A percentile compares a stretch with the other conserved stretches of the same genome.
phyloP scores from a whole-genome alignment of 2,113 vertebrate genomes.

The Hepsetus odoe region DNA sequence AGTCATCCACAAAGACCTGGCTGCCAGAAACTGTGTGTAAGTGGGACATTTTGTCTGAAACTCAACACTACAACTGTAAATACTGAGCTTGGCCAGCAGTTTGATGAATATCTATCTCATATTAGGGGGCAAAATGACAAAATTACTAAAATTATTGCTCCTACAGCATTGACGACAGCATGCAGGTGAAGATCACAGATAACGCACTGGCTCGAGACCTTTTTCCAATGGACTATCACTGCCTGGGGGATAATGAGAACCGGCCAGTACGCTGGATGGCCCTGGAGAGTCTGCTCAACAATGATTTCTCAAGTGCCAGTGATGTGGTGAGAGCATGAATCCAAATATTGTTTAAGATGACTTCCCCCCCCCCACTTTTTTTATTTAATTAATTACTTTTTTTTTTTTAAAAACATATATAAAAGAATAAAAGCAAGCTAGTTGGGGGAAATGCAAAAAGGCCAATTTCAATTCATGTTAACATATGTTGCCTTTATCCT shows the following conservation, averaged over 20 bases:
- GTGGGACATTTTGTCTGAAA: conserved; percentile 63
- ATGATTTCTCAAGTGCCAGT: conserved; percentile 95
- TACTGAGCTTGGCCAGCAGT: not conserved
- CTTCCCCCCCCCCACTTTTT: no score
- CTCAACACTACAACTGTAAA: not conserved
- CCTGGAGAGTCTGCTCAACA: conserved; percentile 95
- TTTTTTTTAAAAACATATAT: no score
- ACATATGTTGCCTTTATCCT: no score
- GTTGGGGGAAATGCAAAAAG: no score
- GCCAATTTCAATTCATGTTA: no score
- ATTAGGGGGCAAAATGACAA: not conserved
- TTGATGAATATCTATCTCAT: not conserved
- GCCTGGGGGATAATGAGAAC: conserved; percentile 97
- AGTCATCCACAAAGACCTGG: conserved; percentile 98
- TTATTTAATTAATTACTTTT: no score
- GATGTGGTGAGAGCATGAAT: conserved; percentile 87
- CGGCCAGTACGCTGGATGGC: conserved; percentile 98
- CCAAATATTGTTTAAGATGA: not conserved
- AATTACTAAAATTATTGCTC: not conserved
- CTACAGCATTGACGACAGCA: conserved; percentile 93
- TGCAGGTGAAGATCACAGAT: conserved; percentile 99
- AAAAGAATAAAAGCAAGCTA: no score
- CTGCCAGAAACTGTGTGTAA: conserved; percentile 98
- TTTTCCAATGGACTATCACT: conserved; percentile 99
- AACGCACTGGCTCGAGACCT: conserved; percentile 96